These are phyloP conservation scores for Drosophila simulans DNA, from an alignment of 1,140 invertebrate genomes.

Conservation along the genomic window DNA sequence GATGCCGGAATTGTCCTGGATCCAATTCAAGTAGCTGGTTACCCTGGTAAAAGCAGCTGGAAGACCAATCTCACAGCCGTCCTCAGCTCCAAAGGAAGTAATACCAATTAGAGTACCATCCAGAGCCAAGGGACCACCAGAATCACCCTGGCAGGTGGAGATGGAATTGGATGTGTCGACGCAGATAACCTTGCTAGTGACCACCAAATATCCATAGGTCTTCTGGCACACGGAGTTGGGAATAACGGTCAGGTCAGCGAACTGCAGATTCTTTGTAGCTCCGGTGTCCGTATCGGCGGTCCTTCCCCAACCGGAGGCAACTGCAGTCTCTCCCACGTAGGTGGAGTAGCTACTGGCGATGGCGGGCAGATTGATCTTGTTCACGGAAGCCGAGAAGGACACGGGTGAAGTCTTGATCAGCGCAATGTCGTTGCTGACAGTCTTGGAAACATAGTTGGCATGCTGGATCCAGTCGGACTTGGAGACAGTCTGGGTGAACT, in stretches of 20 bases:
- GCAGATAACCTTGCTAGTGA: slow-evolving; percentile 34
- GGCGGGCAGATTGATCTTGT: slow-evolving; percentile 35
- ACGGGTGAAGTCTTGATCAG: slow-evolving; percentile 39
- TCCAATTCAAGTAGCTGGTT: slow-evolving; percentile 86
- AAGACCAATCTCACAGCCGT: slow-evolving; percentile 30
- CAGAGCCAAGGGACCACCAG: slow-evolving; percentile 48
- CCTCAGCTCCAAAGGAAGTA: slow-evolving; percentile 75
- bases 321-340: slow-evolving; percentile 33
- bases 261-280: slow-evolving; percentile 25
- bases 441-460: slow-evolving; percentile 24
- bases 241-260: slow-evolving; percentile 17
- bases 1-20: slow-evolving; percentile 57
- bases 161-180: slow-evolving; percentile 30
- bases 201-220: slow-evolving; percentile 16
- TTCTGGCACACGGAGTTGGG: slow-evolving; percentile 16
- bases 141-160: slow-evolving; percentile 47
- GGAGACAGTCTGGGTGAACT: slow-evolving; percentile 39
- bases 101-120: slow-evolving; percentile 71
- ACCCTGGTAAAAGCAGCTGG: slow-evolving; percentile 86
- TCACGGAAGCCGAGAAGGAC: slow-evolving; percentile 15
- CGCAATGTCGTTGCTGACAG: slow-evolving; percentile 42
- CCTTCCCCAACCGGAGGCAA: slow-evolving; percentile 47
- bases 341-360: slow-evolving; percentile 28
- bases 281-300: slow-evolving; percentile 23
- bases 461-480: slow-evolving; percentile 49